phyloP scores from a whole-genome alignment of 1,140 invertebrate genomes.

The Halictus rubicundus region DNA sequence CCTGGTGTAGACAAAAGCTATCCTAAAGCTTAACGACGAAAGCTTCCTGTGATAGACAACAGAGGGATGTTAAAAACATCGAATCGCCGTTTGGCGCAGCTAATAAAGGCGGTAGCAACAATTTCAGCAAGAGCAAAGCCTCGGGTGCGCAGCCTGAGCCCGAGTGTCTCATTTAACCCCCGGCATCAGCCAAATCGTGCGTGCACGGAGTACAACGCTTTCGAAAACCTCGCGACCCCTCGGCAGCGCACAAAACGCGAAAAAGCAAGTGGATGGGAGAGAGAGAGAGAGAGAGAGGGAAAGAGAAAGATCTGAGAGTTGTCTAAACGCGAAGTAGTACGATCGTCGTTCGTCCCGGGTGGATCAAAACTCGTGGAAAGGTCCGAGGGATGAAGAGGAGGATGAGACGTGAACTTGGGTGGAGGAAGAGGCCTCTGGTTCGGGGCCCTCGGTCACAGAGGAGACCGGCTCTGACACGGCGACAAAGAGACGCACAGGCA shows the following conservation, averaged over 20 bases:
- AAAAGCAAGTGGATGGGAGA: too few species aligned
- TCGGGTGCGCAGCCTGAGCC: too few species aligned
- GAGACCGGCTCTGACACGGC: constrained; percentile 37
- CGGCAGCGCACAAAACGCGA: neutral
- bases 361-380: constrained; percentile 10
- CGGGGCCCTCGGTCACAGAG: constrained; percentile 31
- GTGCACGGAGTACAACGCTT: neutral
- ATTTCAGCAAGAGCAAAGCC: neutral
- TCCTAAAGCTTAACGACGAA: too few species aligned
- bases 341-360: constrained; percentile 18
- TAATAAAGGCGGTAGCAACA: too few species aligned
- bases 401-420: neutral
- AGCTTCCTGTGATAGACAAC: too few species aligned
- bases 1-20: too few species aligned
- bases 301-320: neutral
- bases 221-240: constrained; percentile 3
- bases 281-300: neutral
- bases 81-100: too few species aligned
- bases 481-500: constrained; percentile 48
- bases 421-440: neutral
- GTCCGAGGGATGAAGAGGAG: neutral
- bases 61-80: too few species aligned
- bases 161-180: neutral
- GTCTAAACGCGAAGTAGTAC: constrained; percentile 11
- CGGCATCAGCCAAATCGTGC: neutral